phyloP scores from a whole-genome alignment of 2,797 vertebrate species.

The Ateles fusciceps region DNA sequence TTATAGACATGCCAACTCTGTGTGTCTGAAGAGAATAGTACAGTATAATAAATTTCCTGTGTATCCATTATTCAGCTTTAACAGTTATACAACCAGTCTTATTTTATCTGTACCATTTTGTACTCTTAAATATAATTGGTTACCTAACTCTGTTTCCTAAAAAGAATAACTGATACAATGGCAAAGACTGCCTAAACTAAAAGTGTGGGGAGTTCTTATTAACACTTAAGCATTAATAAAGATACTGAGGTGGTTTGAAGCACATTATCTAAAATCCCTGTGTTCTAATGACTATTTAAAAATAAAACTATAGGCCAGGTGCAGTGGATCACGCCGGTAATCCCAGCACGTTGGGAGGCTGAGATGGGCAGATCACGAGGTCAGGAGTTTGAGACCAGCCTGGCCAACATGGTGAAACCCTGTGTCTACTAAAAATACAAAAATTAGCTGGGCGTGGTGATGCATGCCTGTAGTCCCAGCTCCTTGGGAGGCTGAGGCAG shows the following conservation, averaged over 20 bases:
- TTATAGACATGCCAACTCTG: neutral
- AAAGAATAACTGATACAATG: neutral
- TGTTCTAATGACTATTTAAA: conserved; percentile 9
- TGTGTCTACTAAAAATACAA: too few species aligned
- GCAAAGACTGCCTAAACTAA: neutral
- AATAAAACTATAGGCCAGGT: neutral
- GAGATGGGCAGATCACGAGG: too few species aligned
- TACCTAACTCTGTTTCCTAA: neutral
- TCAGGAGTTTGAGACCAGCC: too few species aligned
- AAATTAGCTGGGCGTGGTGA: too few species aligned
- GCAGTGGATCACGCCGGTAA: too few species aligned
- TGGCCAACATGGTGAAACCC: too few species aligned
- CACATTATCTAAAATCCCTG: neutral
- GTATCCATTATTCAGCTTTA: neutral
- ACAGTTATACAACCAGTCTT: neutral
- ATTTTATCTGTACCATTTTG: neutral
- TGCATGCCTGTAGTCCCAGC: too few species aligned
- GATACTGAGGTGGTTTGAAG: neutral
- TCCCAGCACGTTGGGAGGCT: too few species aligned
- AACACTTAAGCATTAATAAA: neutral
- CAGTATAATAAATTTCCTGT: neutral
- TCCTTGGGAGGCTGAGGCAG: too few species aligned
- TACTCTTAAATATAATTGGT: conserved; percentile 41
- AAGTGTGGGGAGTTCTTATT: neutral
- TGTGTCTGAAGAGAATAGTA: neutral